Base-by-base conservation (phyloP, 2,888 invertebrate genomes). In the Thymelicus acteon region DNA sequence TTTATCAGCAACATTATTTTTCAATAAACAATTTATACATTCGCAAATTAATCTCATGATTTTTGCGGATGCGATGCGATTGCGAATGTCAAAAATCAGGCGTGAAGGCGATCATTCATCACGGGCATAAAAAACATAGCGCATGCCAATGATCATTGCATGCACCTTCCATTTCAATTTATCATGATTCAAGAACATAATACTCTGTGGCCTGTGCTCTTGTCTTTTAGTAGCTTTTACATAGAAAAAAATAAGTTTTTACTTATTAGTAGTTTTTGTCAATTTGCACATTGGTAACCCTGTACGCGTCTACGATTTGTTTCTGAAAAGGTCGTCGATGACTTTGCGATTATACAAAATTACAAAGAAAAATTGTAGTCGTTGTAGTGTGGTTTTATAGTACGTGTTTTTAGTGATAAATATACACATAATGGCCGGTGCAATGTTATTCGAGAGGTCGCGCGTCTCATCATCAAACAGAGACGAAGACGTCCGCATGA, bases 361-460 rank as follows among this genome's bases (percentile, higher is more conserved):
- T 93, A 93, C 92, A 92, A 92, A 92, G 93, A 89, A 92, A 89
- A 88, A 90, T 84, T 90, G 87, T 86, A 81, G 82, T 85, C 81
- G 83, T 86, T 85, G 81, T 86, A 87, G 86, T 89, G 88, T 85
- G 84, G 85, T 86, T 89, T 88, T 87, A 88, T 83, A 80, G 82
- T 82, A 88, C 85, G 79, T 86, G 87, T 82, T 86, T 89, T 83
- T 91, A 80, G 76, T 77, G 90, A 90, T 92, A 92, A 91, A 92
- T 91, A 91, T 83, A 88, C 85, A 85, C 88, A 95, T 92, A 91
- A 98, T 98, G 97, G 97, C 97, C 91, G 97, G 97, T 93, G 97
- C 97, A 88, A 97, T 97, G 96, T 95, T 97, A 95, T 97, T 97
- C 89, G 97, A 97, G 94, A 95, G 97, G 89, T 96, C 97, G 87